Percentiles rank a stretch among this genome's conserved stretches.
Conservation (phyloP, 2,797 vertebrate species). For the Cyclura pinguis region DNA sequence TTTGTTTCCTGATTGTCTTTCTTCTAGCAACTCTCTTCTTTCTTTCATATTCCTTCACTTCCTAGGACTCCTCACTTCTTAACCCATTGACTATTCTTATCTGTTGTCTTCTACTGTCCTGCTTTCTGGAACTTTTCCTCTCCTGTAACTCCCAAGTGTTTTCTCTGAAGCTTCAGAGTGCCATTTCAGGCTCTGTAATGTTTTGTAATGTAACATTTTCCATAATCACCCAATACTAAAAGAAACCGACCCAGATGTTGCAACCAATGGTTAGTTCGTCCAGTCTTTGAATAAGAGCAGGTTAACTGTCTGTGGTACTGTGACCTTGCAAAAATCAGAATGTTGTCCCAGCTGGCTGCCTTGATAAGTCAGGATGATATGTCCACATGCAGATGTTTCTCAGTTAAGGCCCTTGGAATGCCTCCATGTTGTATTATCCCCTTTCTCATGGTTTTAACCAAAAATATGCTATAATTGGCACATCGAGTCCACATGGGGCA, state of each 20-base stretch:
- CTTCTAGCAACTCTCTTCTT: neutral
- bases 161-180: neutral
- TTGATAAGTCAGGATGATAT: neutral
- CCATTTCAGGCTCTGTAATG: neutral
- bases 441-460: neutral
- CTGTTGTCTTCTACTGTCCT: neutral
- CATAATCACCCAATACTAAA: neutral
- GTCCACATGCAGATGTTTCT: neutral
- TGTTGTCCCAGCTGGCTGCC: neutral
- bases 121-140: neutral
- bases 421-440: neutral
- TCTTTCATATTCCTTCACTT: neutral
- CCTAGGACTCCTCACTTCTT: neutral
- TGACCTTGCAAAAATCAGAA: neutral
- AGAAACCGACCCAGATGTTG: constrained; percentile 2
- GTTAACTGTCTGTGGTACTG: neutral
- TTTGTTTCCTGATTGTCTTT: too few relatives aligned
- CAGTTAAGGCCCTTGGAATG: neutral
- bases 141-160: neutral
- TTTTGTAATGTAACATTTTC: neutral
- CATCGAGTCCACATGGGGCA: neutral
- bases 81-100: neutral
- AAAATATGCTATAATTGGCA: neutral
- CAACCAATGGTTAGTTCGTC: neutral
- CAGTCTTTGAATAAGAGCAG: neutral